These are phyloP conservation scores for Macrotrachela quadricornifera DNA, from an alignment of 1,140 invertebrate species.

Conservation along the genomic window DNA sequence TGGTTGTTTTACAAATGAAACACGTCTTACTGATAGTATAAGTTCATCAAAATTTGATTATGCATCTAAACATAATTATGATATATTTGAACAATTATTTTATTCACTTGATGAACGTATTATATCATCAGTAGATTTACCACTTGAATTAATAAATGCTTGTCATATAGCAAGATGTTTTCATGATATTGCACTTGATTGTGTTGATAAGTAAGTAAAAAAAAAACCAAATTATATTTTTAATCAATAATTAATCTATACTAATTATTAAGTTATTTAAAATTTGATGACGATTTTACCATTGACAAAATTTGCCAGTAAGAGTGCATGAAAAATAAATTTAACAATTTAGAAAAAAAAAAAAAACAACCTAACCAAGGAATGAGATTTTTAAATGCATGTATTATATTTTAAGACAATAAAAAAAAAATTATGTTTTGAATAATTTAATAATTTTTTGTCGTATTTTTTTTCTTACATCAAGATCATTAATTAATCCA, in stretches of 20 bases:
- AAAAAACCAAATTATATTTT: not conserved
- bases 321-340: not conserved
- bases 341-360: not conserved
- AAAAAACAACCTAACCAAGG: too few species aligned
- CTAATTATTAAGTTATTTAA: constrained; percentile 12
- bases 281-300: not conserved
- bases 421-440: too few species aligned
- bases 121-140: not conserved
- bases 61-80: not conserved
- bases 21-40: not conserved
- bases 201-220: constrained; percentile 23
- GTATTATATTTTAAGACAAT: too few species aligned
- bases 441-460: too few species aligned
- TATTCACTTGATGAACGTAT: constrained; percentile 1
- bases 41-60: not conserved
- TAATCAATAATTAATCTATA: not conserved
- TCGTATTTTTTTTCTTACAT: too few species aligned
- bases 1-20: constrained; percentile 52
- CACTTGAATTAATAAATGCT: constrained; percentile 4
- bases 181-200: constrained; percentile 28
- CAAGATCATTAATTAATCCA: too few species aligned
- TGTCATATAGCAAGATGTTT: constrained; percentile 23
- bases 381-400: too few species aligned
- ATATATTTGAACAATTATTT: constrained; percentile 7
- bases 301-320: not conserved